Evolutionary conservation across 2,113 vertebrate genomes (phyloP).

Genomic region (Probosciger aterrimus): DNA sequence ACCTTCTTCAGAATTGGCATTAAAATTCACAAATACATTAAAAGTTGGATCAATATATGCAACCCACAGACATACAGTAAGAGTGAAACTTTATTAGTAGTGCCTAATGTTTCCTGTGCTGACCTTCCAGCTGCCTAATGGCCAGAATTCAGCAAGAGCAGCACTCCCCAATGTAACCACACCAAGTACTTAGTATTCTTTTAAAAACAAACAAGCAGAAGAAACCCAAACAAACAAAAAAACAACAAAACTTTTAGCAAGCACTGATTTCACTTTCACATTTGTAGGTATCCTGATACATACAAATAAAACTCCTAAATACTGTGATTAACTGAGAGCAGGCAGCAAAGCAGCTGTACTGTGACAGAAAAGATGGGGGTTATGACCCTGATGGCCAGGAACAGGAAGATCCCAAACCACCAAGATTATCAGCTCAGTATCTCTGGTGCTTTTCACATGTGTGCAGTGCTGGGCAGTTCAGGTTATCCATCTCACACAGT

Average conservation of each 20-base stretch:
- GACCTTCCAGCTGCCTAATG: background rate
- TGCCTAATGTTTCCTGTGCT: background rate
- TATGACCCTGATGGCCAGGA: background rate
- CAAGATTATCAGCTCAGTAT: fast-evolving
- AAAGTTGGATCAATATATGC: background rate
- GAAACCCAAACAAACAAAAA: background rate
- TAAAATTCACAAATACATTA: background rate
- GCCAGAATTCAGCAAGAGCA: background rate
- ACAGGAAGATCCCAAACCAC: background rate
- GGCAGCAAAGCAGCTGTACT: background rate
- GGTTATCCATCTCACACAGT: background rate
- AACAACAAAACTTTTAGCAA: background rate
- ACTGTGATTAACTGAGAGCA: background rate
- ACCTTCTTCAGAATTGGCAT: background rate
- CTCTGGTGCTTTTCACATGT: background rate
- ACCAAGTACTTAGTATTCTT: background rate
- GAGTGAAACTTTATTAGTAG: background rate
- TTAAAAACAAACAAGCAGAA: background rate
- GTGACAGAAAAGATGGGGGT: fast-evolving
- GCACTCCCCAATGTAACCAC: background rate
- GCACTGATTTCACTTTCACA: background rate
- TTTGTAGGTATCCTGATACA: background rate
- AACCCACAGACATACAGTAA: background rate
- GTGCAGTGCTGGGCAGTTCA: background rate
- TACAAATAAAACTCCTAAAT: background rate